phyloP scores from a whole-genome alignment of 1,140 invertebrate species.

The Drosophila lowei region DNA sequence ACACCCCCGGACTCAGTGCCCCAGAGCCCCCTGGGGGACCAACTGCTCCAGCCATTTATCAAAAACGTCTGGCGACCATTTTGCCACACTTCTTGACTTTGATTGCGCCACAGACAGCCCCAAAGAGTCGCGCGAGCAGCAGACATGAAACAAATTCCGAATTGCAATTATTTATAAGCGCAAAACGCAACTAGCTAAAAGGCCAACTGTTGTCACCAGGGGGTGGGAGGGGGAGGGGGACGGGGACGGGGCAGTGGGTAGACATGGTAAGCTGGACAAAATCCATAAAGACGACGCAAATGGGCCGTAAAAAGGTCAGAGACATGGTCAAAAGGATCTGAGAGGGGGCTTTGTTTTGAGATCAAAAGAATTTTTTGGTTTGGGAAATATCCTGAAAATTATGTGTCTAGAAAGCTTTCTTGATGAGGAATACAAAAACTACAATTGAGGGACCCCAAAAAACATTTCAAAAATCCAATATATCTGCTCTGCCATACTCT shows the following conservation, averaged over 20 bases:
- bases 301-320: constrained; percentile 60
- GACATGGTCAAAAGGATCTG: neutral
- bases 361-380: neutral
- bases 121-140: constrained; percentile 5
- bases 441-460: too few species aligned
- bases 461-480: too few species aligned
- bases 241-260: neutral
- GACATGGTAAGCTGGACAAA: constrained; percentile 43
- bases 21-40: constrained; percentile 2
- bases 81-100: constrained; percentile 52
- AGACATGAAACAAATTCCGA: constrained; percentile 66
- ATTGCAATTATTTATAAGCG: constrained; percentile 67
- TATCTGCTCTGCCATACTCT: too few species aligned
- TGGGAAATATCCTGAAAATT: too few species aligned
- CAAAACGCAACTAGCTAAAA: constrained; percentile 65
- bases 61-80: constrained; percentile 55
- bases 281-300: constrained; percentile 73
- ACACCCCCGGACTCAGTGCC: neutral
- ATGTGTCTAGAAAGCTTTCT: too few species aligned
- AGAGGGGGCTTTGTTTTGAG: neutral
- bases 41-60: constrained; percentile 66
- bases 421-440: too few species aligned
- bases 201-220: constrained; percentile 46
- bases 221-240: neutral
- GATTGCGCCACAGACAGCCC: constrained; percentile 50